Percentiles rank a stretch among this genome's conserved stretches.
Evolutionary conservation across 1,140 invertebrate genomes (phyloP).

Genomic region (Sycophila sp.): DNA sequence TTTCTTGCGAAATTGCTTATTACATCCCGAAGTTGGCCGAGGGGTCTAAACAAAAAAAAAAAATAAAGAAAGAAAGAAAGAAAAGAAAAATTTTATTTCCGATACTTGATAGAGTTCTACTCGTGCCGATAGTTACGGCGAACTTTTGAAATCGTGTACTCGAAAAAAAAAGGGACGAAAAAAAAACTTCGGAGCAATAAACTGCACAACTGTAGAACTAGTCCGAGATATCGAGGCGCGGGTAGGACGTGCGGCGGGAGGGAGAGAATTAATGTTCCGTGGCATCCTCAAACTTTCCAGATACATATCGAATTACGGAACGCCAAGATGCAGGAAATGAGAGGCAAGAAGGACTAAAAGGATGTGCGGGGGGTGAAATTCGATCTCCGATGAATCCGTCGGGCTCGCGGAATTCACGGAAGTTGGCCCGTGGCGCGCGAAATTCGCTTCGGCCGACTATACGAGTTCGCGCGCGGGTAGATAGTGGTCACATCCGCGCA

Average conservation of each 20-base stretch:
- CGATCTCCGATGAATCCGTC: conserved; percentile 20
- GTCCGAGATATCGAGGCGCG: not conserved
- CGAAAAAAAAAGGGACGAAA: not conserved
- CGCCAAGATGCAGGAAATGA: conserved; percentile 10
- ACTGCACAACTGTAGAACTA: not conserved
- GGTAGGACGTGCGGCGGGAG: not conserved
- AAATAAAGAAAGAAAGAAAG: too few species aligned
- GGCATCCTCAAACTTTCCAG: not conserved
- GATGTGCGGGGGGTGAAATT: not conserved
- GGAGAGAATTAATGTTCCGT: not conserved
- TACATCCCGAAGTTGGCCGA: too few species aligned
- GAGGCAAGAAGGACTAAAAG: not conserved
- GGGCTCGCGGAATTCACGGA: conserved; percentile 14
- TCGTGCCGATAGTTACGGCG: too few species aligned
- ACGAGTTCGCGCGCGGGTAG: not conserved
- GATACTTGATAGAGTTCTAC: too few species aligned
- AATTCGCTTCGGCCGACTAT: not conserved
- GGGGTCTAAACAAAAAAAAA: too few species aligned
- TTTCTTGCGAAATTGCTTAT: too few species aligned
- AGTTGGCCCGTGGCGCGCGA: not conserved
- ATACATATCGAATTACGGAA: conserved; percentile 16
- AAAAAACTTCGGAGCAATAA: not conserved
- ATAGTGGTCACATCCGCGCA: not conserved
- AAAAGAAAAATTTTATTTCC: too few species aligned
- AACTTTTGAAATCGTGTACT: not conserved